Conservation (phyloP, 1,140 invertebrate species). For the Fopius arisanus region DNA sequence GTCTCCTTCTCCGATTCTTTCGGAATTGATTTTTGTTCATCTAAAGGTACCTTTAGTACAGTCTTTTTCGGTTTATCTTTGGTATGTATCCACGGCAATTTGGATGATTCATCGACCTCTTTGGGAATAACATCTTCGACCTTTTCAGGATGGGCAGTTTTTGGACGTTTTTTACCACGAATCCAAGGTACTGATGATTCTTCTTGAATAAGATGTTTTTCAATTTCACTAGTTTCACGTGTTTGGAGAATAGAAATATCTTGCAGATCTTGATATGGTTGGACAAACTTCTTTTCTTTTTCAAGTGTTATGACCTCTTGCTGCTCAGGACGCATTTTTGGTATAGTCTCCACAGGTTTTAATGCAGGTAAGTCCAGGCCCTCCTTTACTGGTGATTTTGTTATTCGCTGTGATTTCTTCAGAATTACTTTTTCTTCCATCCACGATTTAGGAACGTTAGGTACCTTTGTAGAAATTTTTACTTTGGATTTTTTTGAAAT, state of each 20-base stretch:
- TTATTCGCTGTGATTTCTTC: conserved; percentile 45
- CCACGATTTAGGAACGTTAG: too few species aligned
- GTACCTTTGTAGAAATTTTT: too few species aligned
- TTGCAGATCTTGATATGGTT: conserved; percentile 47
- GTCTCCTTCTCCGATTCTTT: conserved; percentile 47
- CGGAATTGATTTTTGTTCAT: conserved; percentile 8
- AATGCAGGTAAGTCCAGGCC: conserved; percentile 57
- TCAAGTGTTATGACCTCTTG: conserved; percentile 35
- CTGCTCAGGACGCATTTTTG: conserved; percentile 35
- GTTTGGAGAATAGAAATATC: conserved; percentile 50
- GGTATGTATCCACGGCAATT: neutral
- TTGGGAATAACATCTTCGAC: conserved; percentile 43
- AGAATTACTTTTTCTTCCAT: too few species aligned
- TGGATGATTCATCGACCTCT: conserved; percentile 46
- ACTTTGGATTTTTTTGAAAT: too few species aligned
- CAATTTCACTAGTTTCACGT: conserved; percentile 31
- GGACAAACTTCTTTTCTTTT: conserved; percentile 44
- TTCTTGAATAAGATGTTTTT: conserved; percentile 41
- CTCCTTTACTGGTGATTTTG: conserved; percentile 51
- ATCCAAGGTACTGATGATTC: conserved; percentile 39
- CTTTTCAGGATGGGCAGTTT: conserved; percentile 28
- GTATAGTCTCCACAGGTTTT: conserved; percentile 54
- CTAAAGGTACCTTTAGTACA: too few species aligned
- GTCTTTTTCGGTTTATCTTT: neutral
- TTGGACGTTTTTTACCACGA: conserved; percentile 39